Base-by-base conservation (phyloP, 1,140 invertebrate genomes). In the Camponotus pennsylvanicus region DNA sequence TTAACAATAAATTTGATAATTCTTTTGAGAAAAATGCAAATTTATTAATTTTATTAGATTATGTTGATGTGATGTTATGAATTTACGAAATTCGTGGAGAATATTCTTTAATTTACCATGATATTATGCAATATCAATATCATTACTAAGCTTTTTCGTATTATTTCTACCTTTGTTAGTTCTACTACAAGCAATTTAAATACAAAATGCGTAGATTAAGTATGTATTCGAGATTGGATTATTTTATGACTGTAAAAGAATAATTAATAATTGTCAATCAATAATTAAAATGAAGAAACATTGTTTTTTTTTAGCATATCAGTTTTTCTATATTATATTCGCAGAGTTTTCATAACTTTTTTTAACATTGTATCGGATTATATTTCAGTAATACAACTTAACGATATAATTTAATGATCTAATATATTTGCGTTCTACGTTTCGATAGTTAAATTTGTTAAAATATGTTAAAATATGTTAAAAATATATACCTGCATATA, bases 1-100 rank as follows among this genome's bases (percentile, higher is more conserved):
- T 52, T 70, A 1, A 45, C 11, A 37, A 55, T 21, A 42, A 11
- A 21, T 18, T 69, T 15, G 42, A 45, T 15, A 32, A n/a, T 71
- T 34, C 1, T 52, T 70, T 13, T 70, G 13, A 34, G 11, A 32
- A 5, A 34, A 1, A 52, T 55, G n/a, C 18, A 21, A 71, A 13
- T 13, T 71, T 55, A 34, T 34, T 71, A 71, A 71, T 0, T 71
- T 71, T n/a, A 55, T 71, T 71, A 21, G 49, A 55, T 55, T 27
- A 27, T 27, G 27, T 27, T 27, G 0, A 55, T n/a, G 13, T n/a
- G 15, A 34, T 34, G 34, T 49, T 32, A 32, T 32, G 13, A 49
- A 6, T 9, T 52, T 52, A 34, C 34, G 15, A 52, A 9, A 71
- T 49, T 49, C 3, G 45, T 3, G 3, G n/a, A 15, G 7, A 1